Percentiles rank a stretch among this genome's conserved stretches.
These are phyloP conservation scores for Drosophila mayaguana DNA, from an alignment of 2,888 invertebrate genomes.

Conservation along the genomic window DNA sequence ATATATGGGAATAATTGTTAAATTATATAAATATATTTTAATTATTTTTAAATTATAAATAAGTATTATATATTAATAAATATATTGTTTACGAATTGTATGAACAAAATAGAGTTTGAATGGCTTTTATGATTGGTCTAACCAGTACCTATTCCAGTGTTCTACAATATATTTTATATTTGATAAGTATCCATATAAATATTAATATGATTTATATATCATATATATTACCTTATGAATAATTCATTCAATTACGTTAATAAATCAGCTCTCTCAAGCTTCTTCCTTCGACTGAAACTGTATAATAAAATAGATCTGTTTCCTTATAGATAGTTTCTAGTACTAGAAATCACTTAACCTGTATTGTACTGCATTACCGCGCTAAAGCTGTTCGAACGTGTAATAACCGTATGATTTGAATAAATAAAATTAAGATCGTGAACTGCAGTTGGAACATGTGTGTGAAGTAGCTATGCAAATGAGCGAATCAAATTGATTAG, in stretches of 20 bases:
- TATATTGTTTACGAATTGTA: no score
- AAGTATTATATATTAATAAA: no score
- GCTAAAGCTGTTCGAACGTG: neutral
- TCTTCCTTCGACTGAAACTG: neutral
- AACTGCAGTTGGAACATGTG: slow-evolving; percentile 21
- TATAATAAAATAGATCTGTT: neutral
- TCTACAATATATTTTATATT: neutral
- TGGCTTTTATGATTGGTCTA: neutral
- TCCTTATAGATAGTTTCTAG: slow-evolving; percentile 6
- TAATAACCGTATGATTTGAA: slow-evolving; percentile 11
- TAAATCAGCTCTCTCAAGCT: neutral
- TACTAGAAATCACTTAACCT: neutral
- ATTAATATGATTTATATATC: neutral
- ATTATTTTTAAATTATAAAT: no score
- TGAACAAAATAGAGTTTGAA: neutral
- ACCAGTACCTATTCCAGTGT: neutral
- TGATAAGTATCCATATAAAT: neutral
- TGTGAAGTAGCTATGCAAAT: slow-evolving; percentile 40
- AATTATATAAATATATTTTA: no score
- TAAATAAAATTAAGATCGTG: slow-evolving; percentile 15
- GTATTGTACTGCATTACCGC: neutral
- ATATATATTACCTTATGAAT: neutral
- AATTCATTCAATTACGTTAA: neutral
- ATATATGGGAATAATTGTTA: no score
- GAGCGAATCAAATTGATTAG: neutral